Evolutionary conservation across 2,888 invertebrate species (phyloP).

Genomic region (Busseola fusca): DNA sequence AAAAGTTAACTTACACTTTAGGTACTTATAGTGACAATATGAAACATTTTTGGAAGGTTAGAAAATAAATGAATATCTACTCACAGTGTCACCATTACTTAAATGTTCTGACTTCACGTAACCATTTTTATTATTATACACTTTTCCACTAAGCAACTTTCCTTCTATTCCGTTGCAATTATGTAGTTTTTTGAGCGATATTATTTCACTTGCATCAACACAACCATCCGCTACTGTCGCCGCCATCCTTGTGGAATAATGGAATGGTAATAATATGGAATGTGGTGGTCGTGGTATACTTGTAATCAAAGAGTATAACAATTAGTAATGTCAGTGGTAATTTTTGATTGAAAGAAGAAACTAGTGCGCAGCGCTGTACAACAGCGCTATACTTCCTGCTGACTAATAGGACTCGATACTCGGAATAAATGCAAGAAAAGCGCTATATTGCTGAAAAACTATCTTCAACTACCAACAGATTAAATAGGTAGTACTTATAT

Average conservation of each 20-base stretch:
- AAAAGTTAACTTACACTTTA: slow-evolving; percentile 14
- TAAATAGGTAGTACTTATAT: neutral
- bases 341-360: slow-evolving; percentile 27
- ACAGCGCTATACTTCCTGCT: slow-evolving; percentile 9
- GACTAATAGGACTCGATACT: neutral
- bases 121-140: slow-evolving; percentile 74
- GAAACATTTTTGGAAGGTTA: slow-evolving; percentile 47
- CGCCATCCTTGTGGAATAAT: slow-evolving; percentile 74
- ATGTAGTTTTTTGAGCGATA: slow-evolving; percentile 60
- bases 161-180: slow-evolving; percentile 69
- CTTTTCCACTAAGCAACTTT: slow-evolving; percentile 73
- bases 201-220: slow-evolving; percentile 61
- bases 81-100: slow-evolving; percentile 77
- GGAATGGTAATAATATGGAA: neutral
- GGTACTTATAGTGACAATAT: neutral
- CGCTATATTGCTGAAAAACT: slow-evolving; percentile 6
- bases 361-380: slow-evolving; percentile 4
- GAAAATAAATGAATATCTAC: slow-evolving; percentile 70
- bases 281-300: neutral
- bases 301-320: neutral
- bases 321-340: neutral
- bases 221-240: slow-evolving; percentile 67
- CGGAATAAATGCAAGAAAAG: neutral
- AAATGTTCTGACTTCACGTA: slow-evolving; percentile 68
- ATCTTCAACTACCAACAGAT: neutral